Conservation (phyloP, 2,113 vertebrate species). For the Leiothrix lutea region DNA sequence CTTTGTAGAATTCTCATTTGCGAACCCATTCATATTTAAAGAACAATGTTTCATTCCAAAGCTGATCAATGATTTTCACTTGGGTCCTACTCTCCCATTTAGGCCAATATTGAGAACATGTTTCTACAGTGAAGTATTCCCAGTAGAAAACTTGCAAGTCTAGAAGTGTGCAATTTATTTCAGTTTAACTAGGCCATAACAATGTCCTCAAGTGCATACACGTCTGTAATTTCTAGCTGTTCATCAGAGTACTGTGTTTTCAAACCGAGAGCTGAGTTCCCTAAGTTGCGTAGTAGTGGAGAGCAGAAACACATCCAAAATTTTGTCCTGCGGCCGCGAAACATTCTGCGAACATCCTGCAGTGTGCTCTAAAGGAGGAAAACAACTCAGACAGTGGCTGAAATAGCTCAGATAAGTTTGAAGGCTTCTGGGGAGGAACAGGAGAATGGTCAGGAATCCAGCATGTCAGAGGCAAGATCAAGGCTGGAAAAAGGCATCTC, state of each 20-base stretch:
- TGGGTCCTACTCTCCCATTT: conserved; percentile 26
- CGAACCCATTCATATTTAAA: conserved; percentile 53
- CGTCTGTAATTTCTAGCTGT: conserved; percentile 41
- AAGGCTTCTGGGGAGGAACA: neutral
- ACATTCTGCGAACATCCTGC: neutral
- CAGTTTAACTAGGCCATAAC: conserved; percentile 49
- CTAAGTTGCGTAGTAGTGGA: neutral
- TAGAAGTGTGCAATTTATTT: conserved; percentile 56
- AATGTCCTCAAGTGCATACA: conserved; percentile 43
- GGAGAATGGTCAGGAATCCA: no score
- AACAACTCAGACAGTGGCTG: neutral
- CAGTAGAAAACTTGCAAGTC: conserved; percentile 43
- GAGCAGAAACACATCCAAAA: neutral
- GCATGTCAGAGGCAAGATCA: fast-evolving
- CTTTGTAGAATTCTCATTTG: conserved; percentile 9
- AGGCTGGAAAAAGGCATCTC: neutral
- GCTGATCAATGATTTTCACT: conserved; percentile 40
- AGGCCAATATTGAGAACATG: conserved; percentile 49
- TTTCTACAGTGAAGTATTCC: conserved; percentile 45
- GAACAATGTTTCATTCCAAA: conserved; percentile 41
- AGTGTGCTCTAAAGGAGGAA: neutral
- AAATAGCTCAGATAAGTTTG: neutral
- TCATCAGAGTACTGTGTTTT: neutral
- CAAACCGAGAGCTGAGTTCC: neutral
- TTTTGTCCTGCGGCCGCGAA: neutral